Conservation (phyloP, 2,113 vertebrate genomes). For the Nyctereutes procyonoides region DNA sequence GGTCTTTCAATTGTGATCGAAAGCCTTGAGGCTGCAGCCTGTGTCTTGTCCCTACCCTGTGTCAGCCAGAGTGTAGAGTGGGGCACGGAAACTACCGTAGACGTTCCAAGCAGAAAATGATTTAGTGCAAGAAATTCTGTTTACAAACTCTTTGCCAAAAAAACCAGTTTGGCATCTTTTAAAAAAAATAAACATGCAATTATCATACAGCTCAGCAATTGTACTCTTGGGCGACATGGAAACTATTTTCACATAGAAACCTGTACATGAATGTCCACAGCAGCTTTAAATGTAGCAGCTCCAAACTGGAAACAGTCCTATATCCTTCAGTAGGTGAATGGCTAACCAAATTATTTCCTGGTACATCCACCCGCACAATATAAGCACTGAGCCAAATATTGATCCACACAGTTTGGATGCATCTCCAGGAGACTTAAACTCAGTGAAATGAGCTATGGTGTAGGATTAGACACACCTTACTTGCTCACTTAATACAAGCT, state of each 20-base stretch:
- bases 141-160: conserved; percentile 19
- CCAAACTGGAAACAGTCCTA: background rate
- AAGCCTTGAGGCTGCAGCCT: background rate
- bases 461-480: background rate
- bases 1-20: background rate
- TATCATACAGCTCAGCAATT: background rate
- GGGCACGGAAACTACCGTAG: background rate
- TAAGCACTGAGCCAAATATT: background rate
- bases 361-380: background rate
- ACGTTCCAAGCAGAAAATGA: background rate
- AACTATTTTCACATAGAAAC: conserved; percentile 6
- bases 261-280: background rate
- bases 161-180: background rate
- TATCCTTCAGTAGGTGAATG: background rate
- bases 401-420: background rate
- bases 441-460: background rate
- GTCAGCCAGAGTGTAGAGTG: background rate
- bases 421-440: background rate
- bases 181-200: background rate
- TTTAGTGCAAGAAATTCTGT: background rate
- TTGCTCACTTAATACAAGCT: background rate
- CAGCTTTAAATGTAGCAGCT: background rate
- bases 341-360: background rate
- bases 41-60: background rate
- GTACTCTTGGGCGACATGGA: background rate